Base-by-base conservation (phyloP, 1,140 invertebrate genomes). In the Saccostrea echinata region DNA sequence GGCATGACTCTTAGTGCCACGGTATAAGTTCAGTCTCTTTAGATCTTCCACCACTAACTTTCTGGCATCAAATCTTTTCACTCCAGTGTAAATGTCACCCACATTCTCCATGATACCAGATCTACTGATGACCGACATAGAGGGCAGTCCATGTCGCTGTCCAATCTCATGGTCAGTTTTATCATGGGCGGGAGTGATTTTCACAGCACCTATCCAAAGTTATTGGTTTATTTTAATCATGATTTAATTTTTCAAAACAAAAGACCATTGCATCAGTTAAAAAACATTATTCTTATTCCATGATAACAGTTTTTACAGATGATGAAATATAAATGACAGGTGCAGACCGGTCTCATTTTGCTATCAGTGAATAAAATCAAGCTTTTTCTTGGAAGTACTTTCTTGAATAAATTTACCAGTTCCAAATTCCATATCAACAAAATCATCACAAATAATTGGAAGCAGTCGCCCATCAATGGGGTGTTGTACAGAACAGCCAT, bases 121-220 rank as follows among this genome's bases (percentile, higher is more conserved):
- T 13, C 52, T 43, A 53, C 24, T 53, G 52, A 83, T 53, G 81
- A 83, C 81, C n/a, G 43, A 83, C 4, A 53, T 30, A 30, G 68
- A 76, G 16, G 68, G 68, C 8, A 99, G 95, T 92, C 97, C 97
- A 93, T 99, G 97, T 18, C 98, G 96, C 92, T 97, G 97, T 51
- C 98, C 99, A 86, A 99, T 97, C 95, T 99, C 98, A 94, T 98
- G 99, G 96, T 99, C 99, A 93, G 98, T 99, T 0, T 96, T 97
- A 96, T 99, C 98, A 94, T 99, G 99, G 30, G 98, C 98, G 3
- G 99, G 99, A 52, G 99, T 99, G 80, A 99, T 99, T 96, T 99
- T 99, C 0, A 99, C 99, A 89, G 98, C 98, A 91, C 99, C 97
- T 97, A 86, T 27, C 18, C 13, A 18, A 61, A 61, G 6, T 21